Base-by-base conservation (phyloP, 2,113 vertebrate species). In the Spermophilus dauricus region DNA sequence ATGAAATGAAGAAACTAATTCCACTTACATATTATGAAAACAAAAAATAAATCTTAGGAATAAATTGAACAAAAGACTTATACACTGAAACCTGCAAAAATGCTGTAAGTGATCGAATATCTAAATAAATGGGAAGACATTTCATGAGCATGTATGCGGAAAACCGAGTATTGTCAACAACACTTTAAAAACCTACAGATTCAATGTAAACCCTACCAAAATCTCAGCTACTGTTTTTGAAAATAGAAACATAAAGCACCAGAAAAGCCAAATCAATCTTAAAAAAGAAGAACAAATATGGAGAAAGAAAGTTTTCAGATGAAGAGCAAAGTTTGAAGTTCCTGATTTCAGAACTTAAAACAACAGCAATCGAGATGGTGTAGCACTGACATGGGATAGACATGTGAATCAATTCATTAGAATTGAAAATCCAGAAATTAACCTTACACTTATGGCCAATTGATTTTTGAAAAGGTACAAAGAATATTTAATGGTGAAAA, bases 1-100 rank as follows among this genome's bases (percentile, higher is more conserved):
- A 96, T 48, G 26, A 84, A 89, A 69, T 77, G 61, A 76, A 88
- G 42, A 53, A 92, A 81, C 73, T 58, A 87, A 72, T 61, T 22
- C 32, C 8, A 89, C n/a, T 77, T 96, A 26, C 9, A 84, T 34
- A 92, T 16, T 58, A 84, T 61, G 28, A 24, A 84, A 89, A 53
- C 4, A 89, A 95, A 32, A 86, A 45, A 7, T 58, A 88, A 83
- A 39, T 48, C n/a, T 89, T 77, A 91, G 24, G 13, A 78, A 86
- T 51, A 88, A 51, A 70, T 70, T 78, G 34, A 96, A 32, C 53
- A 34, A 87, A 94, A 76, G 26, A 39, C 17, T 48, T n/a, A 48
- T 61, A 86, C 20, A 58, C 37, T n/a, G 39, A 76, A 82, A 86
- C 42, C 67, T 39, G 45, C n/a, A 82, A 89, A 83, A 22, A 45